phyloP scores from a whole-genome alignment of 2,113 vertebrate genomes.

The Mobula birostris region DNA sequence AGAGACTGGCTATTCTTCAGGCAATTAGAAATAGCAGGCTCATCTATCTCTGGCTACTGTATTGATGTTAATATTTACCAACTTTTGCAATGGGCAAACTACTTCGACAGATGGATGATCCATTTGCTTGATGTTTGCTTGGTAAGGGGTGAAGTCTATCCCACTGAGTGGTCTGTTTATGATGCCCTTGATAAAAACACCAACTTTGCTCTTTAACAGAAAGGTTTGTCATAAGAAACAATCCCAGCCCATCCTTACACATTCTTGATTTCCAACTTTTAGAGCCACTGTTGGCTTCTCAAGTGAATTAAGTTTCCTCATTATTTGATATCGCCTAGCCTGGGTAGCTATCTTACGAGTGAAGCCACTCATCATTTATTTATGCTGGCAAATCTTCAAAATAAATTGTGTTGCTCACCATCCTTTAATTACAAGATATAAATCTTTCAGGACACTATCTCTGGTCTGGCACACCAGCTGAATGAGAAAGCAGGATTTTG shows the following conservation, averaged over 20 bases:
- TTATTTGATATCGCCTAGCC: conserved; percentile 9
- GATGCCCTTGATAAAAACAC: not conserved
- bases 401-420: conserved; percentile 6
- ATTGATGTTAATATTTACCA: not conserved
- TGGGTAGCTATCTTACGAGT: not conserved
- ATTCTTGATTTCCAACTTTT: not conserved
- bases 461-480: not conserved
- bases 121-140: not conserved
- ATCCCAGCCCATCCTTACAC: not conserved
- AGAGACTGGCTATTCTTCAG: not conserved
- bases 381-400: conserved; percentile 13
- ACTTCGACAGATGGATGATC: too few relatives aligned
- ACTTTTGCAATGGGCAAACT: not conserved
- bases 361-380: not conserved
- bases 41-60: not conserved
- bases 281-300: not conserved
- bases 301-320: conserved; percentile 20
- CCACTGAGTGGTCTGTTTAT: not conserved
- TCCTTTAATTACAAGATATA: conserved; percentile 13
- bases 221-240: not conserved
- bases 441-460: conserved; percentile 7
- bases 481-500: not conserved
- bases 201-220: not conserved
- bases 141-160: not conserved
- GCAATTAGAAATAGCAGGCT: not conserved